Percentiles rank a stretch among this genome's conserved stretches.
These are phyloP conservation scores for Peribatodes rhomboidaria DNA, from an alignment of 2,888 invertebrate species.

Conservation along the genomic window DNA sequence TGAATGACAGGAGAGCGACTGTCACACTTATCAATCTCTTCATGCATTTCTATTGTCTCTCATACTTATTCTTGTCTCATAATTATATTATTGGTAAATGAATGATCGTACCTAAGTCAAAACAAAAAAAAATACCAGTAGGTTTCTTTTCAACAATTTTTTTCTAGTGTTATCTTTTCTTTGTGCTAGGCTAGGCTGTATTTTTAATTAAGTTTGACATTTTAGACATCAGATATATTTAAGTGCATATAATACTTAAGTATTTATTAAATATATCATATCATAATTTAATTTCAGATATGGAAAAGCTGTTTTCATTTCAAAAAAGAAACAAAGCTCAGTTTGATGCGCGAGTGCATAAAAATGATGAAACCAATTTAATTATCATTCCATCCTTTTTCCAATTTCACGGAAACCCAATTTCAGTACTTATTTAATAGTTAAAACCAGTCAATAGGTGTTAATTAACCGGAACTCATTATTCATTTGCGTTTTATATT, in stretches of 20 bases:
- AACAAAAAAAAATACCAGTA: too few relatives aligned
- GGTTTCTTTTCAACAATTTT: too few relatives aligned
- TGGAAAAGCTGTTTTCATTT: too few relatives aligned
- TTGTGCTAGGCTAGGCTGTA: too few relatives aligned
- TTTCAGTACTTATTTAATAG: not conserved
- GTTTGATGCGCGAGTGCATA: not conserved
- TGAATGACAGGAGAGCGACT: constrained; percentile 16
- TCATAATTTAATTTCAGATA: too few relatives aligned
- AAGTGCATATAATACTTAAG: too few relatives aligned
- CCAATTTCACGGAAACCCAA: not conserved
- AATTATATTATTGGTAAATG: not conserved
- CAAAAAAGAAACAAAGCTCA: not conserved
- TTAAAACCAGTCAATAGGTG: not conserved
- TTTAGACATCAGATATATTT: too few relatives aligned
- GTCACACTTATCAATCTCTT: not conserved
- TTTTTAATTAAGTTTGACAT: too few relatives aligned
- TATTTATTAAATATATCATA: too few relatives aligned
- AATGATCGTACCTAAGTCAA: too few relatives aligned
- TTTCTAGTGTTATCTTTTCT: too few relatives aligned
- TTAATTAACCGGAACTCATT: not conserved
- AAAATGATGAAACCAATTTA: not conserved
- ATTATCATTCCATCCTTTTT: too few relatives aligned
- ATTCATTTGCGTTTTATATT: not conserved
- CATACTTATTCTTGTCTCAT: not conserved
- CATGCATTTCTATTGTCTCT: constrained; percentile 8